These are phyloP conservation scores for Ellobius talpinus DNA, from an alignment of 2,113 vertebrate genomes.

Conservation along the genomic window DNA sequence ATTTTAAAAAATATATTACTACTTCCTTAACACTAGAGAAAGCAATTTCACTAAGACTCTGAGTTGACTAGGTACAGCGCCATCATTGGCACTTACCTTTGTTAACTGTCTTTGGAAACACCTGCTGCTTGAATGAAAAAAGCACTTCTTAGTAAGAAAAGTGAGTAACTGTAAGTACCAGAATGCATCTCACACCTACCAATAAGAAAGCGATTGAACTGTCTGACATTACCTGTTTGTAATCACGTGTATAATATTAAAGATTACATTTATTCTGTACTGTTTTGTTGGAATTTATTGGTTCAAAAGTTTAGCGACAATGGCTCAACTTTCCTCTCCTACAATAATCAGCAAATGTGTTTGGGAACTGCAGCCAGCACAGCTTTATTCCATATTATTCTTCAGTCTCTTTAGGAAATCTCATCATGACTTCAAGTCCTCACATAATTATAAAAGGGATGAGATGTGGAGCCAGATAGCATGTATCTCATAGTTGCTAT, in stretches of 20 bases:
- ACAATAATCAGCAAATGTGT: neutral
- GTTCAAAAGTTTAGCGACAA: neutral
- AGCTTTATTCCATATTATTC: neutral
- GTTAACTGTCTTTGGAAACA: constrained; percentile 37
- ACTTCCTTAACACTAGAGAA: constrained; percentile 43
- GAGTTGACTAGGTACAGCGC: neutral
- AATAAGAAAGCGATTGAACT: neutral
- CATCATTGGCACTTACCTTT: neutral
- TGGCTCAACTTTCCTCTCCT: neutral
- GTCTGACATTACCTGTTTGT: constrained; percentile 13
- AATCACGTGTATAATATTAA: constrained; percentile 36
- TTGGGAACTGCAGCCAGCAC: neutral
- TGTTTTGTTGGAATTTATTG: constrained; percentile 48
- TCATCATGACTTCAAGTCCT: neutral
- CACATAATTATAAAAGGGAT: neutral
- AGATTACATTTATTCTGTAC: constrained; percentile 58
- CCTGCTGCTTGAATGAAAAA: neutral
- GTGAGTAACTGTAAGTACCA: neutral
- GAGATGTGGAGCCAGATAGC: neutral
- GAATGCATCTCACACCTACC: neutral
- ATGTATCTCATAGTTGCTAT: neutral
- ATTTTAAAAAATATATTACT: neutral
- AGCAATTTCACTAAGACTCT: constrained; percentile 52
- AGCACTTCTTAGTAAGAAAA: constrained; percentile 25
- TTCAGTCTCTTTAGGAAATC: neutral